A percentile compares a stretch with the other conserved stretches of the same genome.
Conservation (phyloP, 2,888 invertebrate species). For the Morpho achilles region DNA sequence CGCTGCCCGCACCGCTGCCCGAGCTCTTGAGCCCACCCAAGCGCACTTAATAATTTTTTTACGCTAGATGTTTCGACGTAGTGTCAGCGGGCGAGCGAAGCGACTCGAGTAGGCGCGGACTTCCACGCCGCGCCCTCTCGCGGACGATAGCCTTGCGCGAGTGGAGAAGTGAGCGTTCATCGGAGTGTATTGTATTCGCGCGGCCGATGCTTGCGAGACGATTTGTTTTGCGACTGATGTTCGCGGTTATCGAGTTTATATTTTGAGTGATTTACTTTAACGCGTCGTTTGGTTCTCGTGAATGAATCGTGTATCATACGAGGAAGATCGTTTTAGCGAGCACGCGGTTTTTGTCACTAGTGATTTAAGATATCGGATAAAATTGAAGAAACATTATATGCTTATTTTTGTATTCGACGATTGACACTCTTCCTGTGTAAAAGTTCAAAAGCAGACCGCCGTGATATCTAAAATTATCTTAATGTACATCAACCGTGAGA, state of each 20-base stretch:
- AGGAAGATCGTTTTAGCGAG: conserved; percentile 61
- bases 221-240: conserved; percentile 72
- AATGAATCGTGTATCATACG: conserved; percentile 53
- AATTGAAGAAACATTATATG: conserved; percentile 73
- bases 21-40: conserved; percentile 74
- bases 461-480: conserved; percentile 24
- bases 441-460: conserved; percentile 50
- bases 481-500: conserved; percentile 49
- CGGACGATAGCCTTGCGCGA: conserved; percentile 58
- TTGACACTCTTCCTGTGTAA: conserved; percentile 68
- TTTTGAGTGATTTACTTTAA: conserved; percentile 48
- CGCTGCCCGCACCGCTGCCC: conserved; percentile 75
- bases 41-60: conserved; percentile 67
- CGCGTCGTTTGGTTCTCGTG: conserved; percentile 52
- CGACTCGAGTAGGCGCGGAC: conserved; percentile 38
- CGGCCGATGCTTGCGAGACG: conserved; percentile 71
- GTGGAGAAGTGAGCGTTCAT: conserved; percentile 62
- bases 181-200: conserved; percentile 71
- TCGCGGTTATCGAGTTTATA: conserved; percentile 59
- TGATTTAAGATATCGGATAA: conserved; percentile 72
- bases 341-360: conserved; percentile 70
- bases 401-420: conserved; percentile 78
- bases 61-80: conserved; percentile 61
- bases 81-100: conserved; percentile 52
- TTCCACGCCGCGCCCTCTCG: conserved; percentile 39